phyloP scores from a whole-genome alignment of 2,888 invertebrate species.

The Caenorhabditis becei region DNA sequence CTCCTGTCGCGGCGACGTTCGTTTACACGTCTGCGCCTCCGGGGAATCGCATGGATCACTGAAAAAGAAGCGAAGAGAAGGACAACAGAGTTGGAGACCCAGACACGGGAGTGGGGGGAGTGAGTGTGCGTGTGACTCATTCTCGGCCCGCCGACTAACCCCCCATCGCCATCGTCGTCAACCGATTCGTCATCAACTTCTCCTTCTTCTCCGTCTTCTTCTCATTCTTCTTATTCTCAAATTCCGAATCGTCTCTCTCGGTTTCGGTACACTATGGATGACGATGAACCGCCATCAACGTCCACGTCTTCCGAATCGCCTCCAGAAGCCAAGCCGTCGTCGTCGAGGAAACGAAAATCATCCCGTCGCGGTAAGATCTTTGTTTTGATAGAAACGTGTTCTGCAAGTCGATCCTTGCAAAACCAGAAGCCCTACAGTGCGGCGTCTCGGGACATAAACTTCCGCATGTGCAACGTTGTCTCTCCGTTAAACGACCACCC shows the following conservation, averaged over 20 bases:
- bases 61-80: constrained; percentile 25
- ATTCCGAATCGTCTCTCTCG: not conserved
- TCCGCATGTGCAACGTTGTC: constrained; percentile 26
- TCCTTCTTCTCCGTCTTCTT: constrained; percentile 11
- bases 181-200: constrained; percentile 59
- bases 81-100: constrained; percentile 23
- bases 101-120: constrained; percentile 21
- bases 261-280: constrained; percentile 20
- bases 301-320: constrained; percentile 41
- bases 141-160: constrained; percentile 57
- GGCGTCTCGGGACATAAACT: constrained; percentile 21
- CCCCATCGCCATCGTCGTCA: constrained; percentile 50
- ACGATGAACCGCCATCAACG: constrained; percentile 45
- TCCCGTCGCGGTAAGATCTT: constrained; percentile 42
- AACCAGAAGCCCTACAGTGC: constrained; percentile 32
- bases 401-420: constrained; percentile 5
- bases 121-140: constrained; percentile 53
- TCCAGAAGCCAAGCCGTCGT: constrained; percentile 31
- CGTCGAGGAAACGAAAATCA: constrained; percentile 17
- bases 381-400: constrained; percentile 38
- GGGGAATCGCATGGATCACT: constrained; percentile 34
- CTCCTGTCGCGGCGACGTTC: constrained; percentile 35
- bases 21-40: constrained; percentile 48
- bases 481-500: not conserved
- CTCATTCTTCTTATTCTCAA: not conserved